These are phyloP conservation scores for Halocynthia roretzi DNA, from an alignment of 23 tunicate species.

Conservation along the genomic window DNA sequence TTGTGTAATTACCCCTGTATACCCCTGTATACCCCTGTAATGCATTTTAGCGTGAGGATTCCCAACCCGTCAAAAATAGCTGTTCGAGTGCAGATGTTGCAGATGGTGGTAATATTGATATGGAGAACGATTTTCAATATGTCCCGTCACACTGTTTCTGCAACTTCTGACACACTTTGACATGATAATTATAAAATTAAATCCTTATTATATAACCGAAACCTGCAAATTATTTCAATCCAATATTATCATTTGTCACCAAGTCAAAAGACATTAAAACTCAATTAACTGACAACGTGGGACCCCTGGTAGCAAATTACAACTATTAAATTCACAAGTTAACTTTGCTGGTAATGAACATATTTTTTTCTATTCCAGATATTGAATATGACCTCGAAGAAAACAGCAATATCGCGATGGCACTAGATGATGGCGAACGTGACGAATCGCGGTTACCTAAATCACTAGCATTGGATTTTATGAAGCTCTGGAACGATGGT, in stretches of 20 bases:
- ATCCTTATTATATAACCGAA: background rate
- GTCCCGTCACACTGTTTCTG: too few relatives aligned
- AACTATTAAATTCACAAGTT: too few relatives aligned
- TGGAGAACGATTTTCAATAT: too few relatives aligned
- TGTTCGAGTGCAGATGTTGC: too few relatives aligned
- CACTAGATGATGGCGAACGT: constrained; percentile 20
- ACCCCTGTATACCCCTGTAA: too few relatives aligned
- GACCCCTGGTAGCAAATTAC: background rate
- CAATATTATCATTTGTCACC: background rate
- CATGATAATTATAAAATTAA: background rate
- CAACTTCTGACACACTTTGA: too few relatives aligned
- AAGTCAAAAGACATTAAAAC: too few relatives aligned
- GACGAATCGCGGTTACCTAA: constrained; percentile 13
- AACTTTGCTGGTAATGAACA: too few relatives aligned
- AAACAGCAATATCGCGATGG: constrained; percentile 36
- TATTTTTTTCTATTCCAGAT: constrained; percentile 15
- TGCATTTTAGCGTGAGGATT: too few relatives aligned
- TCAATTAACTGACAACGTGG: background rate
- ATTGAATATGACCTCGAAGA: constrained; percentile 39
- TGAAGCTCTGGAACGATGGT: constrained; percentile 61
- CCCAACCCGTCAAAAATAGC: too few relatives aligned
- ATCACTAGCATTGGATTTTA: constrained; percentile 22
- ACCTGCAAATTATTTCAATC: constrained; percentile 6
- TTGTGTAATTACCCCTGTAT: too few relatives aligned
- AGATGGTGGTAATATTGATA: too few relatives aligned